Evolutionary conservation across 2,888 invertebrate genomes (phyloP), one percentile per base, ranked within the genome.

Genomic region (Gasteruption jaculator): DNA sequence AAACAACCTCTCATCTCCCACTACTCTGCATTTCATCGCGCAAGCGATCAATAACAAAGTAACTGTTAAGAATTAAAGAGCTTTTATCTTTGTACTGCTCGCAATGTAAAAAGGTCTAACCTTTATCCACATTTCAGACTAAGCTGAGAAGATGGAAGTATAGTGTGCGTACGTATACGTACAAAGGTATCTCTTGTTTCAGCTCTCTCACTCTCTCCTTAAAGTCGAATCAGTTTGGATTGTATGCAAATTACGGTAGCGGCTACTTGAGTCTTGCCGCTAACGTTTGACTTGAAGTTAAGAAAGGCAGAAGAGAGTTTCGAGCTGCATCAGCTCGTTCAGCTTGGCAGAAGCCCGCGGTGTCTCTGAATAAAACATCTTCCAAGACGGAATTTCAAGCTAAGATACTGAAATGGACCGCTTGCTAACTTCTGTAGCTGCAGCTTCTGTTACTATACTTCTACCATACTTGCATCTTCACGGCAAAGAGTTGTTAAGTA

Each of bases 331-430:
- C 55, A 47, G 55, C 50, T 51, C 54, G 53, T 56, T 48, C 53
- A 46, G 45, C 41, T 47, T 36, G 50, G 48, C 47, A 45, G 48
- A 49, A 52, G 63, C 63, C 64, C 58, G 57, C 61, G 63, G 65
- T 64, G 60, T 66, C 65, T 58, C 60, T 67, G 68, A 68, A 68
- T 68, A 67, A 68, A 68, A 68, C 67, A 68, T 68, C 65, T 60
- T 54, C 51, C 59, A 50, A 56, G 53, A 53, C n/a, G 61, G 62
- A 68, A 67, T 66, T 66, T 62, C 56, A 58, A 57, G 49, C 49
- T 54, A 56, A 55, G 55, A 55, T 49, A 49, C 43, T 20, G 11
- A 29, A 4, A 20, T n/a, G n/a, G n/a, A n/a, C n/a, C n/a, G n/a
- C n/a, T n/a, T 25, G 27, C 32, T 31, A 43, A 36, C 41, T 31